phyloP scores from a whole-genome alignment of 2,797 vertebrate genomes.

The Hypotaenidia philippensis region DNA sequence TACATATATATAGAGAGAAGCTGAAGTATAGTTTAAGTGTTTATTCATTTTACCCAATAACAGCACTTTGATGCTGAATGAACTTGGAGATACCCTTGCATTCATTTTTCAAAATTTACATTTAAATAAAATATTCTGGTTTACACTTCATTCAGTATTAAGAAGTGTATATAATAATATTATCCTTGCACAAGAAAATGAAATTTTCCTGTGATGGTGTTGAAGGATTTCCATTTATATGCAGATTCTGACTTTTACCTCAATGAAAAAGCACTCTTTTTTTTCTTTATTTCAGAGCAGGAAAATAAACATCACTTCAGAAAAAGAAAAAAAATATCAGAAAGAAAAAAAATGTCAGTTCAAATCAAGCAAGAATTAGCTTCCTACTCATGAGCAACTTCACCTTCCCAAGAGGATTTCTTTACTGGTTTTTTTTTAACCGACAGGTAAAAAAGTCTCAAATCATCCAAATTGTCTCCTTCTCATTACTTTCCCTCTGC shows the following conservation, averaged over 20 bases:
- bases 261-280: slow-evolving; percentile 19
- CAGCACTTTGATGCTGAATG: slow-evolving; percentile 18
- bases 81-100: not conserved
- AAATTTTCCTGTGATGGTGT: slow-evolving; percentile 26
- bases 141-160: slow-evolving; percentile 34
- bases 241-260: slow-evolving; percentile 53
- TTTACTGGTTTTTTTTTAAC: not conserved
- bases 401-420: not conserved
- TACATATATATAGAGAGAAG: not conserved
- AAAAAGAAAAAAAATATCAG: not conserved
- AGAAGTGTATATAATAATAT: slow-evolving; percentile 28
- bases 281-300: not conserved
- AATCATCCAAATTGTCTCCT: not conserved
- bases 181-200: slow-evolving; percentile 37
- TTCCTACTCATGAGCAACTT: not conserved
- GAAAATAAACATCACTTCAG: not conserved
- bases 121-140: slow-evolving; percentile 54
- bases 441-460: not conserved
- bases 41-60: not conserved
- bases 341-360: not conserved
- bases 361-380: slow-evolving; percentile 12
- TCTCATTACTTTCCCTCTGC: not conserved
- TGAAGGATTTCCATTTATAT: slow-evolving; percentile 62
- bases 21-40: not conserved
- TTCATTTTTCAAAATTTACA: slow-evolving; percentile 24